Percentiles rank a stretch among this genome's conserved stretches.
Conservation (phyloP, 2,113 vertebrate species). For the Catharus bicknelli region DNA sequence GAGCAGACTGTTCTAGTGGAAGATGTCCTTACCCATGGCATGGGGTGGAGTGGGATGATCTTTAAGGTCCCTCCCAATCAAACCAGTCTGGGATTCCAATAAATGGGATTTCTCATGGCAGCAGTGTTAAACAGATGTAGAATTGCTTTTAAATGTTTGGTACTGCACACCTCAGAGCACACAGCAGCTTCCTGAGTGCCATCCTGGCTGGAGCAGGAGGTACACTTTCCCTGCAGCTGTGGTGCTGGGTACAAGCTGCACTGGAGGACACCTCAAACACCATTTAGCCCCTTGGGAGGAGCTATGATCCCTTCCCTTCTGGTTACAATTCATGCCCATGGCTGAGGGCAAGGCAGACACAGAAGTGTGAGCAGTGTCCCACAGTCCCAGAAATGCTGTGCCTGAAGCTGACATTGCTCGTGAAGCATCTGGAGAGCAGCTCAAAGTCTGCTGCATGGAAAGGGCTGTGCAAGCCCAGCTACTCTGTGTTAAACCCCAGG, state of each 20-base stretch:
- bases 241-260: not conserved
- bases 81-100: not conserved
- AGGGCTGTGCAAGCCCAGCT: not conserved
- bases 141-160: not conserved
- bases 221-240: not conserved
- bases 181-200: not conserved
- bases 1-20: not conserved
- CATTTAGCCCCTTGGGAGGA: not conserved
- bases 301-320: rapidly evolving
- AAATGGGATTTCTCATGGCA: not conserved
- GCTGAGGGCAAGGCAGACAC: not conserved
- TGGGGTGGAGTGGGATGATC: rapidly evolving
- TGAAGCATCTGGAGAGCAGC: not conserved
- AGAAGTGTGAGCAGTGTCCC: not conserved
- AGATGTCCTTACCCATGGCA: not conserved
- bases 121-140: not conserved
- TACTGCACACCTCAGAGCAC: not conserved
- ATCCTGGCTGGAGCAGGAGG: not conserved
- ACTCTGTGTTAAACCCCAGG: not conserved
- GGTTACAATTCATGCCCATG: not conserved
- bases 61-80: not conserved
- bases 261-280: not conserved
- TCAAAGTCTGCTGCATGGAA: not conserved
- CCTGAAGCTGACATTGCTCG: not conserved
- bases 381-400: not conserved